phyloP scores from a whole-genome alignment of 2,888 invertebrate genomes.

The Pristionchus fissidentatus region DNA sequence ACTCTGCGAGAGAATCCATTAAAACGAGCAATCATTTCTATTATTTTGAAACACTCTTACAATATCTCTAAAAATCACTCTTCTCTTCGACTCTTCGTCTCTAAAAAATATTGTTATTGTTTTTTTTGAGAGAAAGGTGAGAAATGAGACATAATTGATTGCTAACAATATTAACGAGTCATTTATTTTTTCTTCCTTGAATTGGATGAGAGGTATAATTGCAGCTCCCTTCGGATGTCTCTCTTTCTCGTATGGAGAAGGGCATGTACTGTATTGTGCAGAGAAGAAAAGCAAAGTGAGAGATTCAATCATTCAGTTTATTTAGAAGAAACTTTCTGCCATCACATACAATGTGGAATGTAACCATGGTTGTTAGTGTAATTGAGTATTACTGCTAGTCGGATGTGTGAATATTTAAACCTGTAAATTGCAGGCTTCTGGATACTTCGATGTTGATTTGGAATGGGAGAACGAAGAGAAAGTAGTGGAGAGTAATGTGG shows the following conservation, averaged over 20 bases:
- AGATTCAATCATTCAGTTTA: background rate
- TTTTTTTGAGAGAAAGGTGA: too few species aligned
- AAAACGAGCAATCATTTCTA: too few species aligned
- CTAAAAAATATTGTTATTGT: too few species aligned
- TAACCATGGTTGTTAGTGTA: background rate
- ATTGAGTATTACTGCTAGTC: background rate
- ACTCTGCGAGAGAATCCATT: too few species aligned
- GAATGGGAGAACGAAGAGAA: slow-evolving; percentile 72
- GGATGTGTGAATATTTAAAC: background rate
- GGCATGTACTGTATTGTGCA: slow-evolving; percentile 72
- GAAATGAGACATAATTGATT: too few species aligned
- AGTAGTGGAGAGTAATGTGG: slow-evolving; percentile 62
- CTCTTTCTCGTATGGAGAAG: slow-evolving; percentile 69
- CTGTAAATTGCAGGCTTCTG: slow-evolving; percentile 50
- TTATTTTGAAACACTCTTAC: too few species aligned
- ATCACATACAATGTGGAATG: background rate
- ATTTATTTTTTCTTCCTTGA: slow-evolving; percentile 27
- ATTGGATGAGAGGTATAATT: slow-evolving; percentile 40
- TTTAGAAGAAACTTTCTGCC: slow-evolving; percentile 39
- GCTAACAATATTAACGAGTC: background rate
- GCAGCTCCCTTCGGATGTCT: slow-evolving; percentile 67
- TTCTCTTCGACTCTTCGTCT: too few species aligned
- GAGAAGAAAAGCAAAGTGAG: slow-evolving; percentile 63
- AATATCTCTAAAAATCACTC: too few species aligned
- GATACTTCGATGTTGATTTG: slow-evolving; percentile 71